Evolutionary conservation across 2,113 vertebrate species (phyloP).

Genomic region (Melanostigma gelatinosum): DNA sequence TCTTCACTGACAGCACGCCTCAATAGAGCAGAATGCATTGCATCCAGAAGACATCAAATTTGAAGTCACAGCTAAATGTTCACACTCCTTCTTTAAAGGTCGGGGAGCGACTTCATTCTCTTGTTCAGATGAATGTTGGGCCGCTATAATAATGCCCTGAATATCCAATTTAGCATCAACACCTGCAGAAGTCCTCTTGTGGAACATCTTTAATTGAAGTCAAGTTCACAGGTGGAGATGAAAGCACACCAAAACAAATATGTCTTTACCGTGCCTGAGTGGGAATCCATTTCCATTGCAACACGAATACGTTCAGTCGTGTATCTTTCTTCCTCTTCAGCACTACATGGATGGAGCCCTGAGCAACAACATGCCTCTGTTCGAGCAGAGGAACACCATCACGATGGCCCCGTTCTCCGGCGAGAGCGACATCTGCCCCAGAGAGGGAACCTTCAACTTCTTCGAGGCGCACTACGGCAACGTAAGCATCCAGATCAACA

Average conservation of each 20-base stretch:
- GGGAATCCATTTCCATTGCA: neutral
- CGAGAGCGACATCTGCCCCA: slow-evolving; percentile 84
- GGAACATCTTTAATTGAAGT: neutral
- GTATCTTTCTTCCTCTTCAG: slow-evolving; percentile 67
- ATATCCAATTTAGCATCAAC: too few species aligned
- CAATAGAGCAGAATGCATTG: neutral
- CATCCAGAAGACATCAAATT: neutral
- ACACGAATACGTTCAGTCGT: neutral
- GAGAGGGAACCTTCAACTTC: slow-evolving; percentile 68
- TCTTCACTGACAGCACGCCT: too few species aligned
- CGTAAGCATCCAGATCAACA: slow-evolving; percentile 77
- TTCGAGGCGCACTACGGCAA: slow-evolving; percentile 71
- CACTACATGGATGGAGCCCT: slow-evolving; percentile 90
- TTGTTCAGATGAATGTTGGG: too few species aligned
- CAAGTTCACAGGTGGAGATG: neutral
- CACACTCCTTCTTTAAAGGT: too few species aligned
- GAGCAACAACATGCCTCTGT: slow-evolving; percentile 86
- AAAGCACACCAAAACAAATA: neutral
- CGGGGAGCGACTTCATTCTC: too few species aligned
- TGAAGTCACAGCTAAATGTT: neutral
- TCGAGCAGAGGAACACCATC: slow-evolving; percentile 87
- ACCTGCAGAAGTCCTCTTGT: neutral
- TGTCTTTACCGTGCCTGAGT: neutral
- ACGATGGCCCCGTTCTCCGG: slow-evolving; percentile 90
- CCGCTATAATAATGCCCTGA: too few species aligned